Conservation (phyloP, 2,797 vertebrate genomes). For the Monodelphis domestica region DNA sequence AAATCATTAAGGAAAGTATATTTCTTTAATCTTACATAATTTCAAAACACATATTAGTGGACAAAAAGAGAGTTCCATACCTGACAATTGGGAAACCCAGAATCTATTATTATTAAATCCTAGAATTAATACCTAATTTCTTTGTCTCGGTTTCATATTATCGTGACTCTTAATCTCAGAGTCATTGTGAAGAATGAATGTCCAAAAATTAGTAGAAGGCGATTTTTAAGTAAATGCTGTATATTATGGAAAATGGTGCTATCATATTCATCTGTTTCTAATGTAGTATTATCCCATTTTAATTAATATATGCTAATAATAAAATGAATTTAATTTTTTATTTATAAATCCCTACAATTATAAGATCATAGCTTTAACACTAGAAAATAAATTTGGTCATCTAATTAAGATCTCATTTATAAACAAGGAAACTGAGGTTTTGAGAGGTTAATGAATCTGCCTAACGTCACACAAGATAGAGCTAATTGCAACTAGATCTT, state of each 20-base stretch:
- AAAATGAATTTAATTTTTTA: slow-evolving; percentile 2
- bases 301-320: background rate
- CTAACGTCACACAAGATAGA: background rate
- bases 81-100: background rate
- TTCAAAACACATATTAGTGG: background rate
- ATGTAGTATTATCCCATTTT: background rate
- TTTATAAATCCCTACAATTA: background rate
- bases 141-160: background rate
- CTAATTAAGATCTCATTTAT: background rate
- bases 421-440: background rate
- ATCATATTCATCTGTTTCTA: background rate
- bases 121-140: background rate
- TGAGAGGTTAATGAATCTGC: background rate
- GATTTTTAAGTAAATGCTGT: background rate
- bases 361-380: background rate
- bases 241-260: background rate
- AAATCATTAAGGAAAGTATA: background rate
- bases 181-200: background rate
- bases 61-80: background rate
- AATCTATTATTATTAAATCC: background rate
- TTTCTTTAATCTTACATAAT: background rate
- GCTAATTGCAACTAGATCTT: background rate
- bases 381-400: background rate
- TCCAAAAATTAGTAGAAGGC: background rate
- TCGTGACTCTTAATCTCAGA: background rate